Conservation (phyloP, 2,113 vertebrate genomes). For the Chlorodrepanis virens region DNA sequence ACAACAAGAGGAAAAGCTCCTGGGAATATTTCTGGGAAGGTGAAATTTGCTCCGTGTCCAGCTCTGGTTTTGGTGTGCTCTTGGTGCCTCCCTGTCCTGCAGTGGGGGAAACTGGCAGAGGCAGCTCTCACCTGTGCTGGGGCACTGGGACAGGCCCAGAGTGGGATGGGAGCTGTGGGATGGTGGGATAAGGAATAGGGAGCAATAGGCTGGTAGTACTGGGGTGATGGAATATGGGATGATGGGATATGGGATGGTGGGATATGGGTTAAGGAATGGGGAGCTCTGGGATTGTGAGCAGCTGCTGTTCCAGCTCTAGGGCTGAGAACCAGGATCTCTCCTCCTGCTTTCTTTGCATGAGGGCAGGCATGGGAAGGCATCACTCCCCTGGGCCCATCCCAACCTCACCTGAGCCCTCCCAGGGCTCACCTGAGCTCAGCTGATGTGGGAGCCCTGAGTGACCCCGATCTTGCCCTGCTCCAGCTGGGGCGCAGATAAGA, state of each 20-base stretch:
- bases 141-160: neutral
- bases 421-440: neutral
- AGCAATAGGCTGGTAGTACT: neutral
- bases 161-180: neutral
- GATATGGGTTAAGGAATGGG: neutral
- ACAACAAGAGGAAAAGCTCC: neutral
- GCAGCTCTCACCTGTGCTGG: fast-evolving
- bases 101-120: neutral
- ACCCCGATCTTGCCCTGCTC: fast-evolving
- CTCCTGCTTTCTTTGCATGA: neutral
- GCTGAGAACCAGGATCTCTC: neutral
- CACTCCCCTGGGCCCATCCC: fast-evolving
- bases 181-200: neutral
- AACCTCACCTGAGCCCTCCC: too few species aligned
- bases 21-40: neutral
- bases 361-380: neutral
- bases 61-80: fast-evolving
- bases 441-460: neutral
- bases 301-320: neutral
- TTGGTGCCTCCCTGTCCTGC: neutral
- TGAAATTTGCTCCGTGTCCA: fast-evolving
- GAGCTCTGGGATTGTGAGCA: neutral
- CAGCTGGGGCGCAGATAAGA: fast-evolving
- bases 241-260: neutral
- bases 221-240: neutral